Conservation (phyloP, 2,888 invertebrate species). For the Morpho helenor region DNA sequence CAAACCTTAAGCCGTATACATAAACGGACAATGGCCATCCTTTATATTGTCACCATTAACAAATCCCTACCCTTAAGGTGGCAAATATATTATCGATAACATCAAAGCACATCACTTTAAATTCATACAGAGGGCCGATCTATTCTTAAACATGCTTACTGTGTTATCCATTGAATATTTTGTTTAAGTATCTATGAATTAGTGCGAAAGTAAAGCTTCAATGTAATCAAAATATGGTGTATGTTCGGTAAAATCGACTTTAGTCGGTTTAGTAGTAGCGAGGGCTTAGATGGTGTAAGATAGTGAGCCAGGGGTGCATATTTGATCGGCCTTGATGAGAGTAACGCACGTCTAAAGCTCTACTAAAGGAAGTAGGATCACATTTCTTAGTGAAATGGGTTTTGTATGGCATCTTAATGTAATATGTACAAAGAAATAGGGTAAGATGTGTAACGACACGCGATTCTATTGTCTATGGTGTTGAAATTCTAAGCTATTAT, state of each 20-base stretch:
- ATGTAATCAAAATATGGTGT: too few relatives aligned
- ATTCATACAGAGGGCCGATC: conserved; percentile 19
- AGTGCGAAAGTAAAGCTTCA: conserved; percentile 13
- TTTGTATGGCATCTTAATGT: conserved; percentile 21
- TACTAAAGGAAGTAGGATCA: conserved; percentile 27
- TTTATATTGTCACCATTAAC: conserved; percentile 13
- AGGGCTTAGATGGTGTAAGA: conserved; percentile 50
- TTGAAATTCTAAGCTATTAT: conserved; percentile 4
- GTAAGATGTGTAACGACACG: not conserved
- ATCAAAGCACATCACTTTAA: conserved; percentile 49
- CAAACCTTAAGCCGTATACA: conserved; percentile 5
- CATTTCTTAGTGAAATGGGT: conserved; percentile 31
- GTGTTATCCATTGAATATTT: conserved; percentile 32
- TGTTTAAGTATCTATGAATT: conserved; percentile 5
- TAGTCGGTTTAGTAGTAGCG: conserved; percentile 24
- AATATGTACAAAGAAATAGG: conserved; percentile 11
- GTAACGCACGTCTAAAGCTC: conserved; percentile 34
- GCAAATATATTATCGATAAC: conserved; percentile 62
- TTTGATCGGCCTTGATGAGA: conserved; percentile 58
- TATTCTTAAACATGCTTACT: not conserved
- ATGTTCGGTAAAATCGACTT: too few relatives aligned
- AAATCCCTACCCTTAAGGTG: conserved; percentile 26
- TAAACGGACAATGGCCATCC: conserved; percentile 11
- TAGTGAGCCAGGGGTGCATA: conserved; percentile 67
- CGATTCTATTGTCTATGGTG: conserved; percentile 2